Evolutionary conservation across 2,797 vertebrate genomes (phyloP).

Genomic region (Martes flavigula): DNA sequence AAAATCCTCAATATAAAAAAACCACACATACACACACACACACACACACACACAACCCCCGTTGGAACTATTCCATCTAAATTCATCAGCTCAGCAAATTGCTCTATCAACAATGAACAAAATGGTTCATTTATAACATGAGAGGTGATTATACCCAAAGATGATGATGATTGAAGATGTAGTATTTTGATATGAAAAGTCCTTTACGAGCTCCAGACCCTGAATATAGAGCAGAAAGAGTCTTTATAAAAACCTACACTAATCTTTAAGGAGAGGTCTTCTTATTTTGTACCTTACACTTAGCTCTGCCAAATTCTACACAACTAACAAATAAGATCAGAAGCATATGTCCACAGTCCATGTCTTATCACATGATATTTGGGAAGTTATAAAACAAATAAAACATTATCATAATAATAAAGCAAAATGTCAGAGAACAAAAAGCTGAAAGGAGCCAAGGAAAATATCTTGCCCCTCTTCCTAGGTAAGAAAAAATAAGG

Average conservation of each 20-base stretch:
- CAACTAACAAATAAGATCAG: conserved; percentile 11
- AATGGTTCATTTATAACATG: background rate
- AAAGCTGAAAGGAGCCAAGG: background rate
- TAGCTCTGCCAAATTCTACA: background rate
- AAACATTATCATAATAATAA: background rate
- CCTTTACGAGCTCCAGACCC: background rate
- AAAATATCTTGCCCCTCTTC: background rate
- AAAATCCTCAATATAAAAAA: background rate
- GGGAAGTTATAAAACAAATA: background rate
- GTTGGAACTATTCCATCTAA: background rate
- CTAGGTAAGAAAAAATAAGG: background rate
- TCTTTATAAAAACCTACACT: conserved; percentile 10
- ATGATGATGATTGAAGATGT: background rate
- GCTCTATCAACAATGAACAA: background rate
- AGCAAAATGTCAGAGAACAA: background rate
- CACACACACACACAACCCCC: background rate
- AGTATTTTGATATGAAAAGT: conserved; percentile 1
- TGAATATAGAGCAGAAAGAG: background rate
- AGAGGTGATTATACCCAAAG: background rate
- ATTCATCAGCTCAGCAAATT: background rate
- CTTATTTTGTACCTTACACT: background rate
- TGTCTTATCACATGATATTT: background rate
- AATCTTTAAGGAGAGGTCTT: background rate
- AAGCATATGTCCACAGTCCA: background rate
- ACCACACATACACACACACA: background rate